Conservation (phyloP, 2,113 vertebrate species). For the Paraplagusia blochii region DNA sequence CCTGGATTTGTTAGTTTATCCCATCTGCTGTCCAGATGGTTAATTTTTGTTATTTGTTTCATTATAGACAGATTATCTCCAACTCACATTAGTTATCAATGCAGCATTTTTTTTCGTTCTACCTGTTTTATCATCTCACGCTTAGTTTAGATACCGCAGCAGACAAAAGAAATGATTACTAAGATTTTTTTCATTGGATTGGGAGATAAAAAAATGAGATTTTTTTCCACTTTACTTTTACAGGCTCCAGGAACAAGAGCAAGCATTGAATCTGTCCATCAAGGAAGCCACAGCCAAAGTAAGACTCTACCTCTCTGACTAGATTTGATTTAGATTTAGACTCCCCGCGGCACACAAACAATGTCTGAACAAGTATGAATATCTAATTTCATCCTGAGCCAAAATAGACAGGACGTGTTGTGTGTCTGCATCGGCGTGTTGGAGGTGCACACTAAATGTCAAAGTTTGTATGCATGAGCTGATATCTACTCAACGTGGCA, state of each 20-base stretch:
- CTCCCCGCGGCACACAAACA: slow-evolving; percentile 2
- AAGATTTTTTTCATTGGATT: too few species aligned
- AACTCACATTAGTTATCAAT: too few species aligned
- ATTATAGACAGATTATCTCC: too few species aligned
- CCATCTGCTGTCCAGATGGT: too few species aligned
- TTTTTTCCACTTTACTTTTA: slow-evolving; percentile 35
- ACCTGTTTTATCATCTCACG: too few species aligned
- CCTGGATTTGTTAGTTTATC: too few species aligned
- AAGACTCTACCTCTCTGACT: slow-evolving; percentile 58
- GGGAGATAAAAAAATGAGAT: slow-evolving; percentile 5
- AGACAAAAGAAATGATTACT: neutral
- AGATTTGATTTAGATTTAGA: slow-evolving; percentile 7
- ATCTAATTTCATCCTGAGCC: slow-evolving; percentile 23
- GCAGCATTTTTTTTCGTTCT: too few species aligned
- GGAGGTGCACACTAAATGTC: slow-evolving; percentile 26
- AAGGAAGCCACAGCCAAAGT: slow-evolving; percentile 86
- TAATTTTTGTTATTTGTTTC: too few species aligned
- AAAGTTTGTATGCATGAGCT: slow-evolving; percentile 22
- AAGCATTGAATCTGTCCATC: slow-evolving; percentile 75
- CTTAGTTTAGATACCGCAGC: too few species aligned
- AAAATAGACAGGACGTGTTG: slow-evolving; percentile 30
- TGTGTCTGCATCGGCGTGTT: slow-evolving; percentile 15
- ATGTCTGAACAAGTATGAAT: slow-evolving; percentile 38
- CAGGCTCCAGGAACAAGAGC: slow-evolving; percentile 85
- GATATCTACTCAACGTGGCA: slow-evolving; percentile 33